phyloP scores from a whole-genome alignment of 1,140 invertebrate species.

The Telenomus remus region DNA sequence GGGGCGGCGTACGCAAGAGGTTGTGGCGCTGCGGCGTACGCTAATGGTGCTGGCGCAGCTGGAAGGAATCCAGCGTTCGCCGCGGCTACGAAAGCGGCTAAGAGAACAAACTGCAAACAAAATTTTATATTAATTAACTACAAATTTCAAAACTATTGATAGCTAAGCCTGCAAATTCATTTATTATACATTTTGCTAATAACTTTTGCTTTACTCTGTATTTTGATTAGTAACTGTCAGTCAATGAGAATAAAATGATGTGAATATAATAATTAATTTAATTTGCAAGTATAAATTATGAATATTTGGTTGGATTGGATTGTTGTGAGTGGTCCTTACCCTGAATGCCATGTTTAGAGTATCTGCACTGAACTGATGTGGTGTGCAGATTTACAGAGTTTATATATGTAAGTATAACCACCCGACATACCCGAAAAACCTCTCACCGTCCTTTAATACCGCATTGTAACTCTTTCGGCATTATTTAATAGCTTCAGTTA shows the following conservation, averaged over 20 bases:
- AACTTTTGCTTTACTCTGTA: too few relatives aligned
- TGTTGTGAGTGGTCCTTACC: slow-evolving; percentile 48
- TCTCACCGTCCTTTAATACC: slow-evolving; percentile 55
- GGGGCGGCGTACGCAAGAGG: slow-evolving; percentile 55
- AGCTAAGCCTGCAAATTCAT: too few relatives aligned
- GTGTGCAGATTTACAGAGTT: slow-evolving; percentile 45
- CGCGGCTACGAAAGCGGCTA: slow-evolving; percentile 61
- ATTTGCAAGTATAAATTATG: too few relatives aligned
- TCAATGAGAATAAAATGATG: too few relatives aligned
- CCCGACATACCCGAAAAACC: slow-evolving; percentile 50
- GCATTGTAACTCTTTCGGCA: slow-evolving; percentile 55
- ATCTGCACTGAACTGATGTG: slow-evolving; percentile 51
- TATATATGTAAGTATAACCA: slow-evolving; percentile 50
- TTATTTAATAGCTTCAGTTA: slow-evolving; percentile 37
- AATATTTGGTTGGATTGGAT: too few relatives aligned
- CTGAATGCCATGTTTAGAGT: slow-evolving; percentile 54
- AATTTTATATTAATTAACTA: too few relatives aligned
- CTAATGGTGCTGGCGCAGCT: slow-evolving; percentile 16
- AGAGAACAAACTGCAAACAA: slow-evolving; percentile 57
- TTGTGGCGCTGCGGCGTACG: slow-evolving; percentile 29
- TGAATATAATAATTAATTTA: too few relatives aligned
- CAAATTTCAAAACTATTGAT: too few relatives aligned
- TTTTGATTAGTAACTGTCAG: too few relatives aligned
- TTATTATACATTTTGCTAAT: too few relatives aligned
- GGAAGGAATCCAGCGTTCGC: slow-evolving; percentile 52